Conservation (phyloP, 2,797 vertebrate genomes). For the Sciurus vulgaris region DNA sequence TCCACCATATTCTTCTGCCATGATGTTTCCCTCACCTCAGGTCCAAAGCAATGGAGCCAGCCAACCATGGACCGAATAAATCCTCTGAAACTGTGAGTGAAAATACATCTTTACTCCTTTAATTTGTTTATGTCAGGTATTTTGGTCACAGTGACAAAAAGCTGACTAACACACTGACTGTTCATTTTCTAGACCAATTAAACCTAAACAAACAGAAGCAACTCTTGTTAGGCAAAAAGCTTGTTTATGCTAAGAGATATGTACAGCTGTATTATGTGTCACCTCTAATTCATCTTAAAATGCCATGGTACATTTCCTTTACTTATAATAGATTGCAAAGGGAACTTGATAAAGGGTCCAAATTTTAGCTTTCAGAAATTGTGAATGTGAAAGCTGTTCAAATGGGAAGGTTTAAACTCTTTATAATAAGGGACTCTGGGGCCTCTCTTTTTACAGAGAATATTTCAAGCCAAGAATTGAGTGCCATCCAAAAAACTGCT, state of each 20-base stretch:
- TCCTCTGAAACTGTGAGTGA: not conserved
- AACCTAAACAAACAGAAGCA: constrained; percentile 56
- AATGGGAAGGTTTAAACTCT: not conserved
- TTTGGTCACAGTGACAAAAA: not conserved
- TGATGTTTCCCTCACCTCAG: not conserved
- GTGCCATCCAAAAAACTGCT: constrained; percentile 29
- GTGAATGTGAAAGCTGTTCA: constrained; percentile 34
- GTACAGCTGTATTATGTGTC: constrained; percentile 27
- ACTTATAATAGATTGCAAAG: constrained; percentile 39
- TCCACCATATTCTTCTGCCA: not conserved
- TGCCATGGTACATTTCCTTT: constrained; percentile 44
- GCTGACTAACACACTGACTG: not conserved
- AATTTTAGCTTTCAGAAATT: constrained; percentile 59
- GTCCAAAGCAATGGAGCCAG: not conserved
- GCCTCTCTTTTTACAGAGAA: not conserved
- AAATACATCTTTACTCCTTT: not conserved
- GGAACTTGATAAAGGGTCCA: constrained; percentile 15
- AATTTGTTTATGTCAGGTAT: not conserved
- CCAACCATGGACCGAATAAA: not conserved
- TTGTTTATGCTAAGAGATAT: constrained; percentile 54
- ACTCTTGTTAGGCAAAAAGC: constrained; percentile 53
- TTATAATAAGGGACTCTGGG: constrained; percentile 12
- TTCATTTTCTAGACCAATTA: constrained; percentile 70
- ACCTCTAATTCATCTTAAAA: constrained; percentile 66
- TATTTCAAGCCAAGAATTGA: constrained; percentile 56